These are phyloP conservation scores for Nerophis ophidion DNA, from an alignment of 2,113 vertebrate genomes.

Conservation along the genomic window DNA sequence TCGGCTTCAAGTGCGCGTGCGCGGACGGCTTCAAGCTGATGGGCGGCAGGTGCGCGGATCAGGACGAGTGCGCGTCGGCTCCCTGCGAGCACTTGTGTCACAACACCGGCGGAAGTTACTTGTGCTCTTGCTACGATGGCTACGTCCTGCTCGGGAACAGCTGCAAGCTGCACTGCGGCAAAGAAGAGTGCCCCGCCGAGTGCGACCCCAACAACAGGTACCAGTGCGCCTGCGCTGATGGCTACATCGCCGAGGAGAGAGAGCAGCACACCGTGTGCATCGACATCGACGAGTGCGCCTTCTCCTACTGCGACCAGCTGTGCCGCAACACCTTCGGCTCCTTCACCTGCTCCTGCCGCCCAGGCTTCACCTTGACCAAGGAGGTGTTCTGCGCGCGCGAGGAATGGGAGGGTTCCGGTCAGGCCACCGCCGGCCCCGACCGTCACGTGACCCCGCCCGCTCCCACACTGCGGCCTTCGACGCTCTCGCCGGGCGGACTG, in stretches of 20 bases:
- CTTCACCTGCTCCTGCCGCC: slow-evolving; percentile 45
- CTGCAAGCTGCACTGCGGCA: slow-evolving; percentile 50
- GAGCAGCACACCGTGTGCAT: neutral
- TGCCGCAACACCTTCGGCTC: slow-evolving; percentile 60
- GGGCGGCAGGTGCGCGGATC: slow-evolving; percentile 45
- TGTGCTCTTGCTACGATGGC: slow-evolving; percentile 48
- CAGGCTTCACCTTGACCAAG: slow-evolving; percentile 30
- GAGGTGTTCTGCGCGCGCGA: slow-evolving; percentile 14
- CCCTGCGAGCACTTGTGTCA: slow-evolving; percentile 65
- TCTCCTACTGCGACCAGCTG: neutral
- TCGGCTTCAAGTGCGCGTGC: slow-evolving; percentile 56
- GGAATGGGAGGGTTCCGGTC: slow-evolving; percentile 2
- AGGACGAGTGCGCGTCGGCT: slow-evolving; percentile 50
- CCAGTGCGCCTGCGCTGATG: slow-evolving; percentile 55
- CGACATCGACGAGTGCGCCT: slow-evolving; percentile 59
- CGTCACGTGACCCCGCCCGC: too few species aligned
- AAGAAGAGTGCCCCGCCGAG: slow-evolving; percentile 38
- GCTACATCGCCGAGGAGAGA: slow-evolving; percentile 45
- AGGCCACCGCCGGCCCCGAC: slow-evolving; percentile 11
- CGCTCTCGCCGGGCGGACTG: slow-evolving; percentile 38
- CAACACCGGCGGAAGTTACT: slow-evolving; percentile 45
- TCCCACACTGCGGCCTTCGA: neutral
- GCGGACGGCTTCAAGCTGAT: slow-evolving; percentile 30
- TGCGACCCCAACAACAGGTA: slow-evolving; percentile 59
- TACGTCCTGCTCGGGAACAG: slow-evolving; percentile 9